A percentile compares a stretch with the other conserved stretches of the same genome.
Conservation (phyloP, 2,113 vertebrate species). For the Heptranchias perlo region DNA sequence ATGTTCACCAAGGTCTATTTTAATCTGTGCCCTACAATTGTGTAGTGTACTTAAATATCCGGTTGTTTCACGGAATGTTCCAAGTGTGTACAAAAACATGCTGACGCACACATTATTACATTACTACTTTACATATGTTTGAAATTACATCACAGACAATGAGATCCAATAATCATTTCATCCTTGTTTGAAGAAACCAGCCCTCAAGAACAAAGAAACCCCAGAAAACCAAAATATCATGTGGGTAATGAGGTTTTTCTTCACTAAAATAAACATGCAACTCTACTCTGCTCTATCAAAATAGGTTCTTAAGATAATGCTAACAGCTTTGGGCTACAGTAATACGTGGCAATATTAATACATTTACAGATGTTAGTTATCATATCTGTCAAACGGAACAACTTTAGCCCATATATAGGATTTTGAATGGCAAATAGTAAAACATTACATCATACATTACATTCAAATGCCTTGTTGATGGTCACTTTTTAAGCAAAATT, state of each 20-base stretch:
- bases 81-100: slow-evolving; percentile 29
- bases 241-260: neutral
- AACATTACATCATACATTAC: neutral
- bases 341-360: slow-evolving; percentile 13
- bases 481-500: slow-evolving; percentile 3
- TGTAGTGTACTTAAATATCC: slow-evolving; percentile 14
- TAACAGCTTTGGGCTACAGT: neutral
- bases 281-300: slow-evolving; percentile 26
- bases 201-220: slow-evolving; percentile 18
- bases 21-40: slow-evolving; percentile 30
- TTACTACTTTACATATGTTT: slow-evolving; percentile 26
- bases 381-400: neutral
- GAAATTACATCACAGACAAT: neutral
- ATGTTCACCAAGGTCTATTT: neutral
- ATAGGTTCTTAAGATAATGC: slow-evolving; percentile 26
- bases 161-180: neutral
- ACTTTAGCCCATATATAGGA: neutral
- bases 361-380: neutral
- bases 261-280: slow-evolving; percentile 34
- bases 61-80: neutral
- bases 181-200: slow-evolving; percentile 31
- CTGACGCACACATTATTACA: neutral
- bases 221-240: neutral
- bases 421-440: slow-evolving; percentile 26
- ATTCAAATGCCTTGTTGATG: neutral